Conservation (phyloP, 2,113 vertebrate genomes). For the Zapus hudsonius region DNA sequence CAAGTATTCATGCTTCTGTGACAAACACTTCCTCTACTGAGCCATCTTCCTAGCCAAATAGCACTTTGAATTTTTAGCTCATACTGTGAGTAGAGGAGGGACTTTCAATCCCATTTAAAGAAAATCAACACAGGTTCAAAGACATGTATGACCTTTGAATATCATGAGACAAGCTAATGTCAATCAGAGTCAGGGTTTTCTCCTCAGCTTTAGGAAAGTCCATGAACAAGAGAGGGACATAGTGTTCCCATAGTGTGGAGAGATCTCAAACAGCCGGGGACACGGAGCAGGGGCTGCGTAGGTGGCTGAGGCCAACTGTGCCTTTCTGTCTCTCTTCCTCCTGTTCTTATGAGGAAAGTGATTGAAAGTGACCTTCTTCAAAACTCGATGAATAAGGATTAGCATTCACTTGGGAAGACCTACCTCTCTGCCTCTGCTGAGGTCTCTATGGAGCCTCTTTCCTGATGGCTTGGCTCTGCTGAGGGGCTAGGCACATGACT, state of each 20-base stretch:
- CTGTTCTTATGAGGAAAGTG: not conserved
- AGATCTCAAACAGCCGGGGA: not conserved
- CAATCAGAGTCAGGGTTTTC: not conserved
- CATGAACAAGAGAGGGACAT: not conserved
- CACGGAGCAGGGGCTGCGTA: rapidly evolving
- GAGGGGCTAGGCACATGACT: not conserved
- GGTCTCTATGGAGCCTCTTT: not conserved
- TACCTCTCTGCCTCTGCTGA: not conserved
- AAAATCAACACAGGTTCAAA: slow-evolving; percentile 3
- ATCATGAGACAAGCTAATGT: not conserved
- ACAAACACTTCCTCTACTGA: too few relatives aligned
- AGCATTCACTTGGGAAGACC: not conserved
- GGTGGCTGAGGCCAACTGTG: rapidly evolving
- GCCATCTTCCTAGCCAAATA: too few relatives aligned
- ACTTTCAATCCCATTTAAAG: slow-evolving; percentile 5
- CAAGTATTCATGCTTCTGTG: too few relatives aligned
- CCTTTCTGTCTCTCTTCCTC: too few relatives aligned
- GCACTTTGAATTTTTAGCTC: too few relatives aligned
- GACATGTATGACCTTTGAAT: not conserved
- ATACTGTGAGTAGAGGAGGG: not conserved
- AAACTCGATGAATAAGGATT: not conserved
- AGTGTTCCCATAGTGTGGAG: not conserved
- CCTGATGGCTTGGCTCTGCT: not conserved
- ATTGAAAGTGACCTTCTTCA: not conserved
- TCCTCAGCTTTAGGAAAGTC: not conserved